Percentiles rank a stretch among this genome's conserved stretches.
Conservation (phyloP, 2,888 invertebrate genomes). For the Macropis europaea region DNA sequence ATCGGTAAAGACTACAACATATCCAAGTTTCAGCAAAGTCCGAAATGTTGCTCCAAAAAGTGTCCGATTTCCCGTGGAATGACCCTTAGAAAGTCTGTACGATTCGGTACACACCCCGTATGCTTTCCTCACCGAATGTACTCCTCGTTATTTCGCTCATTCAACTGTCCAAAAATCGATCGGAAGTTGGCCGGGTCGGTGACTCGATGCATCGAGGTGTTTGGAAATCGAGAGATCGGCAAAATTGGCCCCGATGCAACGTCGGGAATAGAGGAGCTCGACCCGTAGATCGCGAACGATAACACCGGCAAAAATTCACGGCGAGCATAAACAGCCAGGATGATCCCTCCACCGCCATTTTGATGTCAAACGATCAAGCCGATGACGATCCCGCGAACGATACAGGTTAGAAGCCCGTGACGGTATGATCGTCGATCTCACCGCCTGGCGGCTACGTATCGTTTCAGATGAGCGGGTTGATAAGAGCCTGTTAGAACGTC, state of each 20-base stretch:
- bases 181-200: conserved; percentile 1
- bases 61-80: no score
- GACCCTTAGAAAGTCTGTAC: no score
- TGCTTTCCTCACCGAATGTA: no score
- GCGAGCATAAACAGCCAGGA: conserved; percentile 30
- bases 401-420: conserved; percentile 66
- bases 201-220: background rate
- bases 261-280: conserved; percentile 5
- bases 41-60: no score
- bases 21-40: no score
- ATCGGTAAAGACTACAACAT: no score
- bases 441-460: background rate
- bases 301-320: conserved; percentile 28
- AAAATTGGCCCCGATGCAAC: background rate
- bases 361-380: conserved; percentile 70
- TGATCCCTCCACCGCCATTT: conserved; percentile 51
- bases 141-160: background rate
- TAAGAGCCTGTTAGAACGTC: conserved; percentile 11
- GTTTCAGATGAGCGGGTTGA: conserved; percentile 17
- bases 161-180: conserved; percentile 30
- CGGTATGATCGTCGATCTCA: background rate
- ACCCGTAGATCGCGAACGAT: conserved; percentile 12
- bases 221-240: background rate
- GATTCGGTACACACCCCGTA: no score
- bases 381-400: conserved; percentile 45